Percentiles rank a stretch among this genome's conserved stretches.
Conservation (phyloP, 2,888 invertebrate species). For the Litoditis marina region DNA sequence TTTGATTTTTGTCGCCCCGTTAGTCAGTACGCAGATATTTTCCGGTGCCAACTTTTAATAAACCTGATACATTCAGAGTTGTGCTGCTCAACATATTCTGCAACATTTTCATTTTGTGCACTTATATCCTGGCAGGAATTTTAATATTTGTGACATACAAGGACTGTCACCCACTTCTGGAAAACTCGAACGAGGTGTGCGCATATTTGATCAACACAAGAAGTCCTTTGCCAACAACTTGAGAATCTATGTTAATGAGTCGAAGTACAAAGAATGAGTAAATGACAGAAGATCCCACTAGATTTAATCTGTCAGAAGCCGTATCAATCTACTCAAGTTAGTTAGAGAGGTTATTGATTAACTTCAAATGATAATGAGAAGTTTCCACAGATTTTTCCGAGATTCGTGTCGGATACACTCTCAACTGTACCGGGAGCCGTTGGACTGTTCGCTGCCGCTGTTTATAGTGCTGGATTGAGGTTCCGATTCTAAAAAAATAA, state of each 20-base stretch:
- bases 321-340: no score
- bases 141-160: slow-evolving; percentile 50
- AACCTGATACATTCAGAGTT: slow-evolving; percentile 46
- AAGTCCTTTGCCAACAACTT: neutral
- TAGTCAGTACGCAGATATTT: neutral
- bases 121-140: slow-evolving; percentile 48
- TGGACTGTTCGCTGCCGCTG: slow-evolving; percentile 51
- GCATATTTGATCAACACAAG: neutral
- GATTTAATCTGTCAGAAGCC: no score
- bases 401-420: slow-evolving; percentile 47
- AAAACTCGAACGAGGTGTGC: slow-evolving; percentile 28
- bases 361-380: no score
- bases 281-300: no score
- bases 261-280: no score
- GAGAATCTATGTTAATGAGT: no score
- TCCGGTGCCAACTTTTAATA: no score
- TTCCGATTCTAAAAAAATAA: no score
- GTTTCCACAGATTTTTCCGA: slow-evolving; percentile 37
- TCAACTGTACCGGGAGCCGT: slow-evolving; percentile 40
- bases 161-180: slow-evolving; percentile 47
- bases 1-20: no score
- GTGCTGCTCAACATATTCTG: slow-evolving; percentile 54
- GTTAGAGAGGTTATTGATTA: no score
- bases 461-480: slow-evolving; percentile 51
- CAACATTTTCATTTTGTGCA: slow-evolving; percentile 43